Conservation (phyloP, 2,888 invertebrate genomes). For the Oxycera nigricornis region DNA sequence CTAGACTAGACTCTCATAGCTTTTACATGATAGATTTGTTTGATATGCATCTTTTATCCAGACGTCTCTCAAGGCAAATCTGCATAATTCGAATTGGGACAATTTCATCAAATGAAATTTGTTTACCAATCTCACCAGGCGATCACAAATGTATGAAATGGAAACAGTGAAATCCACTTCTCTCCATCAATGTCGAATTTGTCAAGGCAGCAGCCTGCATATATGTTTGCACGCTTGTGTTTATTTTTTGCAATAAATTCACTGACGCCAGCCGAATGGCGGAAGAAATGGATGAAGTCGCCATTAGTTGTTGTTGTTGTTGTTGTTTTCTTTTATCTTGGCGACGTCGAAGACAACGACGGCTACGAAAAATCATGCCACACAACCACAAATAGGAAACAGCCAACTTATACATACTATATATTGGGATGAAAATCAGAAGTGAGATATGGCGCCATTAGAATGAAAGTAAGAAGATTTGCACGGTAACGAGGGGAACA, state of each 20-base stretch:
- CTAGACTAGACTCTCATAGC: too few relatives aligned
- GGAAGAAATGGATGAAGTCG: constrained; percentile 33
- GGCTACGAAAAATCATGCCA: background rate
- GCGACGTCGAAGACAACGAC: background rate
- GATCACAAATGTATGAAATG: background rate
- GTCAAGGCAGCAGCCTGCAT: too few relatives aligned
- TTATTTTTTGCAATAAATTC: constrained; percentile 25
- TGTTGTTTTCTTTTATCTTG: background rate
- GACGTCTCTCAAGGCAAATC: too few relatives aligned
- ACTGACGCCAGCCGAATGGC: constrained; percentile 33
- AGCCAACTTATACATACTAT: background rate
- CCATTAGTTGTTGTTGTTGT: constrained; percentile 22
- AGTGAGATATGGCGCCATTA: constrained; percentile 39
- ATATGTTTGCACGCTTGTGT: background rate
- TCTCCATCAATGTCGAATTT: background rate
- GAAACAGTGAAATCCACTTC: background rate
- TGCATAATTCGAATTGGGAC: too few relatives aligned
- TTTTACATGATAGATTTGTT: too few relatives aligned
- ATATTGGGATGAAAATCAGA: constrained; percentile 1
- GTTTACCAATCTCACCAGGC: too few relatives aligned
- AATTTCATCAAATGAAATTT: background rate
- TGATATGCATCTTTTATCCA: too few relatives aligned
- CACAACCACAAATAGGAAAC: background rate
- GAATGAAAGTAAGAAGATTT: constrained; percentile 38
- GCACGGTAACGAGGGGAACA: background rate